Evolutionary conservation across 2,888 invertebrate species (phyloP).

Genomic region (Molorchus minor): DNA sequence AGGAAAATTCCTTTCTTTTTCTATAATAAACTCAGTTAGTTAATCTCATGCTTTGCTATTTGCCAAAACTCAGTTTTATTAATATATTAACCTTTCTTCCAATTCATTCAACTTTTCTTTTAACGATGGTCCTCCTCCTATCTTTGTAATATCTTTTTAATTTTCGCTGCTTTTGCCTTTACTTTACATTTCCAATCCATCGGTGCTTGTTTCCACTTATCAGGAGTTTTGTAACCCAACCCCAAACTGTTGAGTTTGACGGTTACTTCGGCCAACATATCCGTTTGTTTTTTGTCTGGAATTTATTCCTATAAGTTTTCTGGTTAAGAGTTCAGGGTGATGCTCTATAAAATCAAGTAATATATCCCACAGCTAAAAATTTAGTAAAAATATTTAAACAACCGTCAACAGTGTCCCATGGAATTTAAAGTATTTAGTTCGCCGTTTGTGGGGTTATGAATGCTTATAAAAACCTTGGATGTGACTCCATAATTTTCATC

Average conservation of each 20-base stretch:
- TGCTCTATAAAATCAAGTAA: constrained; percentile 17
- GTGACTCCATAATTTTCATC: too few species aligned
- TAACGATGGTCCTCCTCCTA: constrained; percentile 10
- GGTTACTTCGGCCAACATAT: constrained; percentile 18
- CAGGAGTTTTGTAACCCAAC: constrained; percentile 18
- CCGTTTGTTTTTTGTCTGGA: constrained; percentile 14
- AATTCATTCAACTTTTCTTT: not conserved
- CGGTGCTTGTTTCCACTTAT: constrained; percentile 19
- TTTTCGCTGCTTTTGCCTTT: constrained; percentile 18
- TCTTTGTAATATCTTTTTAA: constrained; percentile 7
- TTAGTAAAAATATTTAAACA: too few species aligned
- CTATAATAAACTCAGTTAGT: too few species aligned
- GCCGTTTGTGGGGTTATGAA: too few species aligned
- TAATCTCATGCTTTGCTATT: too few species aligned
- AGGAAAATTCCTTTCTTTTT: too few species aligned
- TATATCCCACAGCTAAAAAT: too few species aligned
- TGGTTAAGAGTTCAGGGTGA: constrained; percentile 23
- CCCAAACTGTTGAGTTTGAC: constrained; percentile 16
- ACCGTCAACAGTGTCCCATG: too few species aligned
- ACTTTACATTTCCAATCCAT: constrained; percentile 31
- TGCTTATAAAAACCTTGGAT: too few species aligned
- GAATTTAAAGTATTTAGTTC: too few species aligned
- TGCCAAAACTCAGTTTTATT: too few species aligned
- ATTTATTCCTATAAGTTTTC: constrained; percentile 13
- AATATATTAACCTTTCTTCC: constrained; percentile 14